Evolutionary conservation across 1,140 invertebrate species (phyloP).

Genomic region (Akabosia matsudoensis): DNA sequence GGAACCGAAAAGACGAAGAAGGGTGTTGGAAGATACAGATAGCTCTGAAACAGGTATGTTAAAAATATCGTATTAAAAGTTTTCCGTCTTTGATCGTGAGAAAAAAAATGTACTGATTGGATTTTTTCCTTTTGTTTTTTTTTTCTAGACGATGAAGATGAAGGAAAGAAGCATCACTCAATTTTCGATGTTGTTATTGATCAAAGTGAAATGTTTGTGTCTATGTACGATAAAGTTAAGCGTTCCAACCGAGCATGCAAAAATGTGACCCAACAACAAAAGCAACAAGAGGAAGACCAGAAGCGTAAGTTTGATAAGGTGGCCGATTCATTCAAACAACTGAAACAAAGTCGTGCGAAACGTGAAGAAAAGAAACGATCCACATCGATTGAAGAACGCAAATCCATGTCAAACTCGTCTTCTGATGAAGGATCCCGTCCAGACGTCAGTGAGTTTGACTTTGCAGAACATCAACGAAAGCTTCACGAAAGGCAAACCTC

Average conservation of each 20-base stretch:
- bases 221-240: conserved; percentile 98
- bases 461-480: background rate
- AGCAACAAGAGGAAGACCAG: conserved; percentile 79
- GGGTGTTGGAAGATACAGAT: conserved; percentile 53
- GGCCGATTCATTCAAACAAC: conserved; percentile 81
- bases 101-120: background rate
- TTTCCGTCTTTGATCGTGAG: background rate
- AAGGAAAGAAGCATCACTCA: conserved; percentile 69
- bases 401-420: conserved; percentile 39
- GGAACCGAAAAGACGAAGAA: conserved; percentile 54
- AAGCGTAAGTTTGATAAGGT: conserved; percentile 74
- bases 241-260: conserved; percentile 63
- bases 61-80: background rate
- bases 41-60: conserved; percentile 43
- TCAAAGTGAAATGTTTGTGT: conserved; percentile 71
- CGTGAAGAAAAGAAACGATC: conserved; percentile 80
- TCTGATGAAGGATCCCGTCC: conserved; percentile 34
- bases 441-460: conserved; percentile 28
- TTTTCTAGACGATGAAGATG: conserved; percentile 60
- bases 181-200: conserved; percentile 87
- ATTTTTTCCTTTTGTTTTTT: background rate
- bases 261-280: conserved; percentile 68
- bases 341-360: conserved; percentile 80
- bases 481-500: background rate
- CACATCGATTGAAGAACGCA: conserved; percentile 74